These are phyloP conservation scores for Hipparchia semele DNA, from an alignment of 2,888 invertebrate species.

Conservation along the genomic window DNA sequence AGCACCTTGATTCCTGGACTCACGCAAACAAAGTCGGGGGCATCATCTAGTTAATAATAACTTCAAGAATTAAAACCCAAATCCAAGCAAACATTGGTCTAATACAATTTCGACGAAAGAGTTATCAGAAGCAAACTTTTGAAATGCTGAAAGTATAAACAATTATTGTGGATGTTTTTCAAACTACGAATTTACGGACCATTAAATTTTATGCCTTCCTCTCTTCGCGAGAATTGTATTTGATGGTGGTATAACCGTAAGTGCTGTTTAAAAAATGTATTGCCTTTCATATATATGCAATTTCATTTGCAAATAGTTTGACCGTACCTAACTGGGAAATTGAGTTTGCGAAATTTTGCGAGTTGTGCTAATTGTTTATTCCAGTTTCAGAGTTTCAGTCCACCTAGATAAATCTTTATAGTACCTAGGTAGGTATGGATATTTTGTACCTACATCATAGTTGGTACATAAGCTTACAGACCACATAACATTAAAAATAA, in stretches of 20 bases:
- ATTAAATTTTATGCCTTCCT: slow-evolving; percentile 39
- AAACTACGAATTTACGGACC: slow-evolving; percentile 20
- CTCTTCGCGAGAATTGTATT: slow-evolving; percentile 26
- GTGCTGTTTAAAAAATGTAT: background rate
- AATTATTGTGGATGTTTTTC: slow-evolving; percentile 34
- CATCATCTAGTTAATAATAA: too few species aligned
- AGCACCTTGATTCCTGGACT: too few species aligned
- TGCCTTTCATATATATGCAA: background rate
- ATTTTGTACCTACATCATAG: too few species aligned
- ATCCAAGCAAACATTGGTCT: background rate
- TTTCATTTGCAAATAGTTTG: background rate
- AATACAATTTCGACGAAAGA: slow-evolving; percentile 18
- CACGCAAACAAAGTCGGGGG: too few species aligned
- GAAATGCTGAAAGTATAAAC: slow-evolving; percentile 32
- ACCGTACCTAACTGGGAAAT: background rate
- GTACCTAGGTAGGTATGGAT: too few species aligned
- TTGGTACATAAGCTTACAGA: too few species aligned
- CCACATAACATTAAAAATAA: too few species aligned
- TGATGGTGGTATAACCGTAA: background rate
- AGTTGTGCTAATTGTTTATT: too few species aligned
- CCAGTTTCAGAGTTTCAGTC: too few species aligned
- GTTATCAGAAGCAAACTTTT: background rate
- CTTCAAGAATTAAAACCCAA: too few species aligned
- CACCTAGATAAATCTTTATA: too few species aligned
- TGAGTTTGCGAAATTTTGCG: too few species aligned